A percentile compares a stretch with the other conserved stretches of the same genome.
These are phyloP conservation scores for Rhabdophis nuchalis DNA, from an alignment of 2,797 vertebrate genomes.

Conservation along the genomic window DNA sequence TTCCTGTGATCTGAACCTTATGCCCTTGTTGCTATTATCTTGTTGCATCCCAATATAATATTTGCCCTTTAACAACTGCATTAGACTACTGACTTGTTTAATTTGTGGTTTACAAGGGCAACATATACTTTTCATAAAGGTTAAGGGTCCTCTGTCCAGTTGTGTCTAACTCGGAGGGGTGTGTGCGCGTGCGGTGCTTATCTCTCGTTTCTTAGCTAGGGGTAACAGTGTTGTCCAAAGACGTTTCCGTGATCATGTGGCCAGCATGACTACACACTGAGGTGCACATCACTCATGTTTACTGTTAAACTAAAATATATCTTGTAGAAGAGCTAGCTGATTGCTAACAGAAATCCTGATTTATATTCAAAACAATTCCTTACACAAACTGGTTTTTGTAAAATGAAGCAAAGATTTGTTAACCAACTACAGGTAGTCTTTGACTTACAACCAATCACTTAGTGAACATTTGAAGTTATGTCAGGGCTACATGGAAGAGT, in stretches of 20 bases:
- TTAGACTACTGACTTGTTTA: not conserved
- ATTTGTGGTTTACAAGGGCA: not conserved
- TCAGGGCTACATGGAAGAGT: not conserved
- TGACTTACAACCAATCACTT: not conserved
- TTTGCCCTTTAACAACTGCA: not conserved
- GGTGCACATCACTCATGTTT: not conserved
- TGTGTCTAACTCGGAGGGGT: not conserved
- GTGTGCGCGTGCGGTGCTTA: not conserved
- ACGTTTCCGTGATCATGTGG: not conserved
- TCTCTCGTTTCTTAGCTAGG: not conserved
- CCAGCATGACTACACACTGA: not conserved
- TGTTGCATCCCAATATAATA: not conserved
- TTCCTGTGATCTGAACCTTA: not conserved
- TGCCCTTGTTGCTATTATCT: not conserved
- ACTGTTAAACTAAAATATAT: not conserved
- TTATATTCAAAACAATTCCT: not conserved
- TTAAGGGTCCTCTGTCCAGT: not conserved
- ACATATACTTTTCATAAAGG: not conserved
- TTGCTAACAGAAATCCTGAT: not conserved
- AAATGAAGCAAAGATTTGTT: not conserved
- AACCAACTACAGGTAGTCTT: not conserved
- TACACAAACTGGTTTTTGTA: not conserved
- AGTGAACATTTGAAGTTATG: not conserved
- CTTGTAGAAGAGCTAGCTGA: not conserved
- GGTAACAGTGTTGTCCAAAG: not conserved